phyloP scores from a whole-genome alignment of 1,140 invertebrate genomes.

The Drosophila sp. region DNA sequence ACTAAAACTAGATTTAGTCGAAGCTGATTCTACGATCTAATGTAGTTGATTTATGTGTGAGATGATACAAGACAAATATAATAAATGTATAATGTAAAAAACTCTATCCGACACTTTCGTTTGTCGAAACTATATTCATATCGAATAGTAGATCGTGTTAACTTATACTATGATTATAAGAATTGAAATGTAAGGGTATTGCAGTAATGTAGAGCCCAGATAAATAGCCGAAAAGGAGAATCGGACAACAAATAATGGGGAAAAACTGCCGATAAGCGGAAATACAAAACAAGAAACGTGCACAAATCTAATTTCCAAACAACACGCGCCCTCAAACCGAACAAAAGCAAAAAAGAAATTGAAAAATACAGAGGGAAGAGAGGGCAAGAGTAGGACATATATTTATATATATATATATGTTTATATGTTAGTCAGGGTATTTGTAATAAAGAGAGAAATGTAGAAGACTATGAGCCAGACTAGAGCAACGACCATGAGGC shows the following conservation, averaged over 20 bases:
- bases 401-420: slow-evolving; percentile 1
- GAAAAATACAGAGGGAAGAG: neutral
- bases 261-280: slow-evolving; percentile 76
- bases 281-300: slow-evolving; percentile 83
- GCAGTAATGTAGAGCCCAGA: slow-evolving; percentile 9
- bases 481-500: slow-evolving; percentile 22
- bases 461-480: slow-evolving; percentile 33
- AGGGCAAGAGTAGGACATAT: slow-evolving; percentile 14
- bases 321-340: slow-evolving; percentile 66
- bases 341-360: slow-evolving; percentile 22
- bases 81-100: too few relatives aligned
- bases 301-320: slow-evolving; percentile 82
- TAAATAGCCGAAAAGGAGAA: slow-evolving; percentile 36
- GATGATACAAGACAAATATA: too few relatives aligned
- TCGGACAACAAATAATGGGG: slow-evolving; percentile 33
- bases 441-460: slow-evolving; percentile 2
- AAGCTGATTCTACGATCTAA: too few relatives aligned
- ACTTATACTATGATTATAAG: neutral
- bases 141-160: neutral
- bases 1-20: too few relatives aligned
- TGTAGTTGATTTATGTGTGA: too few relatives aligned
- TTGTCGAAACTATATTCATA: neutral
- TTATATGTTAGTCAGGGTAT: too few relatives aligned
- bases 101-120: too few relatives aligned
- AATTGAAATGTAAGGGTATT: neutral